Base-by-base conservation (phyloP, 1,140 invertebrate genomes). In the Trichoplusia ni region DNA sequence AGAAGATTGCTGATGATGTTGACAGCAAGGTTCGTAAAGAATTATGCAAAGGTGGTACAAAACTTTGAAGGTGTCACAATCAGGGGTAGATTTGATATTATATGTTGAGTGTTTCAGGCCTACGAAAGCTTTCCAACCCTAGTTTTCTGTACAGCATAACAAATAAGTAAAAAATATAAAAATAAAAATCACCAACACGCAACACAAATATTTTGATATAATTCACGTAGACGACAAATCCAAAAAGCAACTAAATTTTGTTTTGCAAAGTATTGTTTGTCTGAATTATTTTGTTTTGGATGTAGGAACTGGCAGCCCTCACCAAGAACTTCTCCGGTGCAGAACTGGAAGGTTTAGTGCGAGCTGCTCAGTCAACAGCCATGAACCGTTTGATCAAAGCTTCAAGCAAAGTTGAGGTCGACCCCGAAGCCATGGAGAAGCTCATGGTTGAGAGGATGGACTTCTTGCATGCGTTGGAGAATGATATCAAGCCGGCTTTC, bases 291-390 rank as follows among this genome's bases (percentile, higher is more conserved):
- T n/a, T n/a, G n/a, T n/a, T n/a, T n/a, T n/a, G n/a, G n/a, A n/a
- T n/a, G n/a, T n/a, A 95, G 88, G 98, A 99, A 90, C 83, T 99
- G 16, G 97, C 98, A 11, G 69, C 92, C 0, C 71, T 95, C 1
- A 99, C 98, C 0, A 99, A 99, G 89, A 99, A 99, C 90, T 99
- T 99, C 89, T 99, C 98, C 73, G 99, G 99, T 47, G 99, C 99
- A 9, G 99, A 99, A 91, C 86, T 99, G n/a, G 99, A 99, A 92
- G 99, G 99, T 86, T 92, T 99, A 63, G 98, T 99, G 0, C 93
- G 98, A 70, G 98, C 98, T 6, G 98, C 99, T 0, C 98, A 99
- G 88, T 99, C 98, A 38, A 99, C 97, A 6, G 99, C 99, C 2
- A 99, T 99, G 97, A 99, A 99, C 91, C 93, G 98, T 21, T 91